Evolutionary conservation across 2,113 vertebrate genomes (phyloP).

Genomic region (Platichthys stellatus): DNA sequence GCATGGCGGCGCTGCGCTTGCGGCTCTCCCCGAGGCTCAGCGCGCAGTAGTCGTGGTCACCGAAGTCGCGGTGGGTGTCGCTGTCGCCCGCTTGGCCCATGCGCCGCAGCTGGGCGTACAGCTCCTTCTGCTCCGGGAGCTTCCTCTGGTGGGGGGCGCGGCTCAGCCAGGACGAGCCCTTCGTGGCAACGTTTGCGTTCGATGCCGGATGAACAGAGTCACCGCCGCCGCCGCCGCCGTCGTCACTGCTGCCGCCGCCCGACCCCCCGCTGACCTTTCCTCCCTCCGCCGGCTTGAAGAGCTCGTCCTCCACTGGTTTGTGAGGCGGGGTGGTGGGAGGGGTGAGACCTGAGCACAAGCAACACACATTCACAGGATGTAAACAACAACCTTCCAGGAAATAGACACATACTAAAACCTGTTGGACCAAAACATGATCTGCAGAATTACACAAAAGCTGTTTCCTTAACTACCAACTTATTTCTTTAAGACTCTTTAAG

Average conservation of each 20-base stretch:
- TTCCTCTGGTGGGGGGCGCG: slow-evolving; percentile 82
- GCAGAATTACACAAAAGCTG: no score
- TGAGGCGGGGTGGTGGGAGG: slow-evolving; percentile 97
- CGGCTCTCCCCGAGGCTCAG: slow-evolving; percentile 77
- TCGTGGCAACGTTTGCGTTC: slow-evolving; percentile 69
- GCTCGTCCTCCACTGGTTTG: slow-evolving; percentile 93
- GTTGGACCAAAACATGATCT: no score
- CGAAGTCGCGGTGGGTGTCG: slow-evolving; percentile 83
- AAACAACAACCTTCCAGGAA: no score
- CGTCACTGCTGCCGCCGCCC: not conserved
- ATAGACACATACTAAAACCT: no score
- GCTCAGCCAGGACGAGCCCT: slow-evolving; percentile 61
- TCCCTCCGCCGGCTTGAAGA: slow-evolving; percentile 92
- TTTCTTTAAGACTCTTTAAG: no score
- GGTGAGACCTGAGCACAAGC: slow-evolving; percentile 87
- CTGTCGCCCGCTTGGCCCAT: slow-evolving; percentile 69
- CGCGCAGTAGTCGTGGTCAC: slow-evolving; percentile 97
- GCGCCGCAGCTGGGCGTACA: slow-evolving; percentile 90
- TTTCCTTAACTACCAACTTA: no score
- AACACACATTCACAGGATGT: not conserved
- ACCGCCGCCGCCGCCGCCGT: slow-evolving; percentile 7
- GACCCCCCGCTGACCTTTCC: slow-evolving; percentile 36
- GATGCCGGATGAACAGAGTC: slow-evolving; percentile 17
- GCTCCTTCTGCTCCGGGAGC: slow-evolving; percentile 92
- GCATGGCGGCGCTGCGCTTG: slow-evolving; percentile 71